A percentile compares a stretch with the other conserved stretches of the same genome.
These are phyloP conservation scores for Tychaedon coryphoeus DNA, from an alignment of 2,113 vertebrate species.

Conservation along the genomic window DNA sequence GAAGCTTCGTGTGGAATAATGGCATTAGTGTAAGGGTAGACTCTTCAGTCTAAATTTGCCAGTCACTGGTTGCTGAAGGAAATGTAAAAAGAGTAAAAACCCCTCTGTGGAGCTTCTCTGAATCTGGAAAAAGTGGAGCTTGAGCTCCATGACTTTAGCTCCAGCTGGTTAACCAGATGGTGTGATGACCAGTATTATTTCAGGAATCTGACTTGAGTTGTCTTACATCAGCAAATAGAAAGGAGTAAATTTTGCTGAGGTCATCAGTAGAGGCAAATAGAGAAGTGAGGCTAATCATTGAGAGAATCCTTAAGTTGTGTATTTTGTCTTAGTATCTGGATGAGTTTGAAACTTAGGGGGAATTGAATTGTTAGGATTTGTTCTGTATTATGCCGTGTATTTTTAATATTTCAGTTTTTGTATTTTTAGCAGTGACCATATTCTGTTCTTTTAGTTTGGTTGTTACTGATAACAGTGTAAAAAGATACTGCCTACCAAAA, in stretches of 20 bases:
- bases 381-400: background rate
- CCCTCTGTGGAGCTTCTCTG: background rate
- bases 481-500: background rate
- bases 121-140: background rate
- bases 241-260: background rate
- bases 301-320: background rate
- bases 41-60: background rate
- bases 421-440: background rate
- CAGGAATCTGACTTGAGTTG: background rate
- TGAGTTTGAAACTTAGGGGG: background rate
- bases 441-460: background rate
- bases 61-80: background rate
- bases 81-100: background rate
- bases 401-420: background rate
- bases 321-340: background rate
- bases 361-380: background rate
- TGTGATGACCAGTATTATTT: background rate
- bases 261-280: background rate
- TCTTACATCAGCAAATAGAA: background rate
- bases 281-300: background rate
- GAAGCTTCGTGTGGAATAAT: rapidly evolving
- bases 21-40: rapidly evolving
- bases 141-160: background rate
- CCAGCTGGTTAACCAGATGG: background rate
- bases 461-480: background rate